Base-by-base conservation (phyloP, 2,888 invertebrate genomes). In the Tenthredo notha region DNA sequence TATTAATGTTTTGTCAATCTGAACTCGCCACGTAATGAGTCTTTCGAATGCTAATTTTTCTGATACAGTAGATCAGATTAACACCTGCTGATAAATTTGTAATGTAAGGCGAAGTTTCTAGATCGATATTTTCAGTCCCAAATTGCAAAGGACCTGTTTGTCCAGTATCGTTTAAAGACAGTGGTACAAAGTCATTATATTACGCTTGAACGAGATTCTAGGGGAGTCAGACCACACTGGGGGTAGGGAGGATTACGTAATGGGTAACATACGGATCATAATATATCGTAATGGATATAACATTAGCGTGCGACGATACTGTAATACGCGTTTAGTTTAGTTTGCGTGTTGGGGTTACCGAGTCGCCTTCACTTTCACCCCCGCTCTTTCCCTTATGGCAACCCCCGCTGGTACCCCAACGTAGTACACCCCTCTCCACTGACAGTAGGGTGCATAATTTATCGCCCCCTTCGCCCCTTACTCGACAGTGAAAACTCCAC, bases 301-400 rank as follows among this genome's bases (percentile, higher is more conserved):
- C 92, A 92, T 92, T 92, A 92, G 92, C 90, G 92, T 47, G 70
- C 83, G 83, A 83, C 83, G 83, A 83, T 58, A 92, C 90, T 90
- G 91, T 92, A 92, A 93, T 93, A 92, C 91, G 91, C 91, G 91
- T 90, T 89, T 90, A 91, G 90, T 92, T 92, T 90, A 90, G 91
- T 91, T 90, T 90, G 86, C 87, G 84, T 85, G 86, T 85, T 88
- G 87, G 90, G 87, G 91, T 88, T 88, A 84, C 88, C 61, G 77
- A 75, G 85, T 86, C 86, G 87, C 86, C 87, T 88, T 86, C 85
- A 85, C 85, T 86, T 86, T 86, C 84, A 85, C 85, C 85, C 72
- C 84, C 75, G 84, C 88, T 88, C 9, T 33, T 86, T 88, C 86
- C 87, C 85, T 82, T 85, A 78, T 88, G 86, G 84, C 75, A 58